Conservation (phyloP, 2,797 vertebrate species). For the Ctenopoma kingsleyae region DNA sequence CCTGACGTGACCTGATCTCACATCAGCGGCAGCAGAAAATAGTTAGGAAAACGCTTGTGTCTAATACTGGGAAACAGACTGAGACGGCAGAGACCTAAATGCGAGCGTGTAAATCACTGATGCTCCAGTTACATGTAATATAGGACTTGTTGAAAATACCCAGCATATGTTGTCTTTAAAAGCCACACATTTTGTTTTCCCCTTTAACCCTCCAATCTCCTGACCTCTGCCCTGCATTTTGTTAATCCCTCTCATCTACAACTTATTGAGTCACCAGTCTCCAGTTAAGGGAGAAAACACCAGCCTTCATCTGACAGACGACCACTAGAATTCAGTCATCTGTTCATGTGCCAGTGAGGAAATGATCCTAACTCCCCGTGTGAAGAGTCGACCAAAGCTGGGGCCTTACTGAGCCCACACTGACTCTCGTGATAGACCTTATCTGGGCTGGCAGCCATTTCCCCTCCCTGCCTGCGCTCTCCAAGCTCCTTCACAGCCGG, state of each 20-base stretch:
- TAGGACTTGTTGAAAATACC: neutral
- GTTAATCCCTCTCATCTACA: conserved; percentile 33
- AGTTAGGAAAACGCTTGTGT: neutral
- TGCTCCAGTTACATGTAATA: neutral
- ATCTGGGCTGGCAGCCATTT: conserved; percentile 83
- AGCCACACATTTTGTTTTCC: conserved; percentile 8
- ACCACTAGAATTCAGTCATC: neutral
- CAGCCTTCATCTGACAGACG: neutral
- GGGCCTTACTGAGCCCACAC: conserved; percentile 47
- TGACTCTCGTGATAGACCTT: conserved; percentile 84
- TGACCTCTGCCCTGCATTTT: conserved; percentile 38
- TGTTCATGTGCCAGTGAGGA: conserved; percentile 43
- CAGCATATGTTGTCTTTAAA: conserved; percentile 34
- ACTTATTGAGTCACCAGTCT: conserved; percentile 5
- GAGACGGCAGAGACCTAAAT: neutral
- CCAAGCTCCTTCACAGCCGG: conserved; percentile 20
- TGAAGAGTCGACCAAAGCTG: conserved; percentile 31
- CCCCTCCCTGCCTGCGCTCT: conserved; percentile 73
- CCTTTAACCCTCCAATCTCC: conserved; percentile 32
- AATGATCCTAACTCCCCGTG: conserved; percentile 53
- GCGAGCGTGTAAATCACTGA: neutral
- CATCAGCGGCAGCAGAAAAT: neutral
- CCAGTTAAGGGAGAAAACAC: neutral
- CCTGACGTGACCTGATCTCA: neutral
- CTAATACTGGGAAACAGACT: neutral